Conservation (phyloP, 2,888 invertebrate species). For the Tipula confusa region DNA sequence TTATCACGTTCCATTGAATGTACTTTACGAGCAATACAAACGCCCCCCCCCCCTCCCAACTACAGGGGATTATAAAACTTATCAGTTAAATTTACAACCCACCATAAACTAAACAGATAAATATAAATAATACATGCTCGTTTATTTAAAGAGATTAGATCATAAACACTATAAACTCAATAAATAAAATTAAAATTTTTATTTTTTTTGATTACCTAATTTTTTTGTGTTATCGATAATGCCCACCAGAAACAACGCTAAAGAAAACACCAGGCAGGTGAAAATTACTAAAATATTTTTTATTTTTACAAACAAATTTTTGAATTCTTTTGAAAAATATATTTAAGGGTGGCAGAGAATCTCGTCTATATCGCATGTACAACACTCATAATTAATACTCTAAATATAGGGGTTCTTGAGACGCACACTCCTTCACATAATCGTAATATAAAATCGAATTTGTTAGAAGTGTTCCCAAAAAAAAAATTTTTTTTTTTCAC, state of each 20-base stretch:
- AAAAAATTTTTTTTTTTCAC: background rate
- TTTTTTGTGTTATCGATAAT: slow-evolving; percentile 10
- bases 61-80: background rate
- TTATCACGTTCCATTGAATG: too few species aligned
- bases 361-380: background rate
- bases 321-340: background rate
- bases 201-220: slow-evolving; percentile 6
- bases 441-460: background rate
- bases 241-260: background rate
- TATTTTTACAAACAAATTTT: background rate
- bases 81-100: background rate
- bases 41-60: too few species aligned
- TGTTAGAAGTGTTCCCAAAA: background rate
- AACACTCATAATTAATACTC: background rate
- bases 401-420: background rate
- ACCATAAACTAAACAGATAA: background rate
- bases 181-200: background rate
- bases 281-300: background rate
- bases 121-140: background rate
- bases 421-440: background rate
- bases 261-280: background rate
- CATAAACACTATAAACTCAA: background rate
- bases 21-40: too few species aligned
- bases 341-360: background rate
- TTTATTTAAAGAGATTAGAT: background rate